Evolutionary conservation across 2,888 invertebrate genomes (phyloP), one percentile per base, ranked within the genome.

Genomic region (Drosophila multiciliata): DNA sequence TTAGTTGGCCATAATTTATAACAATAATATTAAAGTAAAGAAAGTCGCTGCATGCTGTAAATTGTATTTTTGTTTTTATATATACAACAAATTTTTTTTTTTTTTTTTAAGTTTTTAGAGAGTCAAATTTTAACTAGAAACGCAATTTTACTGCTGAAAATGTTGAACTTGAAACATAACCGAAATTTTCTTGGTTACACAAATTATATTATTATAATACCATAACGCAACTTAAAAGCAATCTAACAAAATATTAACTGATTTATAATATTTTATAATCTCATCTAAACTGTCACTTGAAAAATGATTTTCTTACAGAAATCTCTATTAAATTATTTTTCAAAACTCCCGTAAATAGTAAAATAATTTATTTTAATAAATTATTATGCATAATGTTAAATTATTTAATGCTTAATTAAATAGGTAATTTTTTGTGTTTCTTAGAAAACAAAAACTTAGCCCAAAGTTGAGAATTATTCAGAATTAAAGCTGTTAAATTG

Each of bases 401-500:
- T 9, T 38, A 8, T 38, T 3, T 0, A 17, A 8, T 17, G 38
- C 7, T 8, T 38, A 17, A 2, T 17, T 17, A 17, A 38, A 11
- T 40, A 0, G 2, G 11, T n/a, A 42, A n/a, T 42, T n/a, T 42
- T 42, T 11, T 0, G 5, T 2, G 5, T 11, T n/a, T n/a, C 11
- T n/a, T n/a, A 5, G n/a, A 11, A 42, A n/a, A n/a, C n/a, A n/a
- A 40, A n/a, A 11, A 11, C 5, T 42, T 11, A 11, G 2, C 1
- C 1, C 6, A 42, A 20, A 20, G 20, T 20, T 20, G 11, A 20
- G 20, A 3, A 11, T 20, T 6, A 42, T 42, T 1, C 42, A 42
- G 2, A 42, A n/a, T n/a, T 20, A 2, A 11, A 3, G 0, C 0
- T 42, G 0, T 11, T 11, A 11, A 42, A 1, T 1, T 11, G 2